Conservation (phyloP, 2,113 vertebrate species). For the Myanophis thanlyinensis region DNA sequence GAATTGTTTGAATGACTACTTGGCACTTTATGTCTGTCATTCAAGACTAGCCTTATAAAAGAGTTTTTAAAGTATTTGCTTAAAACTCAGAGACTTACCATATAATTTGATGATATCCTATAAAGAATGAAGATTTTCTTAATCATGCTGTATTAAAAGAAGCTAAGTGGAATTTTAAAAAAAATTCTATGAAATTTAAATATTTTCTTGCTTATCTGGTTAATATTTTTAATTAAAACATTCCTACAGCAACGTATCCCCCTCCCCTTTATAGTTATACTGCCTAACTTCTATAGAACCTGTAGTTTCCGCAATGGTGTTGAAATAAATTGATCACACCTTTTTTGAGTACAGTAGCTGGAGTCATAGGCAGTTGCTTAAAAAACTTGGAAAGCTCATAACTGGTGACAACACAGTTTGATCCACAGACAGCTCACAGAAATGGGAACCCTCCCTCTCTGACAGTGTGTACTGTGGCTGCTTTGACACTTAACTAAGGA, state of each 20-base stretch:
- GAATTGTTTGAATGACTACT: conserved; percentile 65
- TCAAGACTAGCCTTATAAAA: conserved; percentile 49
- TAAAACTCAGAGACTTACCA: conserved; percentile 1
- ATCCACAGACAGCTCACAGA: background rate
- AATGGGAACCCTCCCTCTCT: background rate
- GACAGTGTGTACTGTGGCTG: background rate
- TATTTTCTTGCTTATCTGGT: conserved; percentile 48
- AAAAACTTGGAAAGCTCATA: conserved; percentile 18
- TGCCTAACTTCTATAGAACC: conserved; percentile 33
- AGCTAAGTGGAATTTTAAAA: conserved; percentile 26
- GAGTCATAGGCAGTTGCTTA: conserved; percentile 24
- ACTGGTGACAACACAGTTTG: conserved; percentile 27
- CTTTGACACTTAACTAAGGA: background rate
- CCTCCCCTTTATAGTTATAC: conserved; percentile 28
- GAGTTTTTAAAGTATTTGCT: conserved; percentile 22
- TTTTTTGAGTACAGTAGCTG: conserved; percentile 16
- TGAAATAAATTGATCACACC: conserved; percentile 49
- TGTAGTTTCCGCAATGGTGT: conserved; percentile 34
- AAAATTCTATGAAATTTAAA: conserved; percentile 50
- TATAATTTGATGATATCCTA: conserved; percentile 6
- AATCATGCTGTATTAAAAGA: conserved; percentile 35
- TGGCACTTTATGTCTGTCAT: conserved; percentile 61
- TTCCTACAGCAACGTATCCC: conserved; percentile 36
- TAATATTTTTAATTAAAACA: conserved; percentile 55
- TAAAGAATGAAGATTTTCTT: conserved; percentile 1